Evolutionary conservation across 2,888 invertebrate genomes (phyloP).

Genomic region (Philhelius pedissequus): DNA sequence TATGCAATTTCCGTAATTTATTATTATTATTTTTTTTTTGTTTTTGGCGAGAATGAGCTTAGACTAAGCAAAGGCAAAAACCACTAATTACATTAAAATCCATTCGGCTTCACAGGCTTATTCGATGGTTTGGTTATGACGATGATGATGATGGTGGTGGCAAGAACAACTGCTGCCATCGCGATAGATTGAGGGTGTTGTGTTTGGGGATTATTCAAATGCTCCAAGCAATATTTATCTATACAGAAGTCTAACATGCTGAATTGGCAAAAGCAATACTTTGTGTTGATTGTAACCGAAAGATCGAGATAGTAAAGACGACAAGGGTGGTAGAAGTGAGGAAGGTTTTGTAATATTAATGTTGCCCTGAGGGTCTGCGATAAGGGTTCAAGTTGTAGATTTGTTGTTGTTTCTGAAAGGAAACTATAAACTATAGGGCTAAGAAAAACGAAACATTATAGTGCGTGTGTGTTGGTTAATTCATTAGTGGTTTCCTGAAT

Average conservation of each 20-base stretch:
- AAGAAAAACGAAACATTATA: not conserved
- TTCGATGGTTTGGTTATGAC: not conserved
- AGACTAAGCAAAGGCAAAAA: conserved; percentile 1
- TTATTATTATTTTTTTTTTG: conserved; percentile 12
- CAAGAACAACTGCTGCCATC: conserved; percentile 13
- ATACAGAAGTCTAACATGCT: conserved; percentile 18
- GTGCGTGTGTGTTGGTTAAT: not conserved
- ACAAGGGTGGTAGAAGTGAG: not conserved
- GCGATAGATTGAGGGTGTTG: not conserved
- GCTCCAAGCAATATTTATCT: conserved; percentile 7
- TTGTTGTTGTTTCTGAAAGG: not conserved
- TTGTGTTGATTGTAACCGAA: conserved; percentile 5
- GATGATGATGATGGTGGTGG: not conserved
- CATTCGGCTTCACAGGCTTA: conserved; percentile 18
- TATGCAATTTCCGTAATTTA: conserved; percentile 29
- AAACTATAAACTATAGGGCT: not conserved
- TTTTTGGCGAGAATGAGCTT: conserved; percentile 1
- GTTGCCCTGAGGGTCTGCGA: not conserved
- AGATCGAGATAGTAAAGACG: not conserved
- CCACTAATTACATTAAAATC: conserved; percentile 42
- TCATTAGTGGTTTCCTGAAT: no score
- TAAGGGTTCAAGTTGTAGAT: not conserved
- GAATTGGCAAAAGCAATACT: conserved; percentile 34
- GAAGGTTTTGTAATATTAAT: not conserved
- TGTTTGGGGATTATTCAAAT: conserved; percentile 34